phyloP scores from a whole-genome alignment of 2,888 invertebrate genomes.

The Habrosyne pyritoides region DNA sequence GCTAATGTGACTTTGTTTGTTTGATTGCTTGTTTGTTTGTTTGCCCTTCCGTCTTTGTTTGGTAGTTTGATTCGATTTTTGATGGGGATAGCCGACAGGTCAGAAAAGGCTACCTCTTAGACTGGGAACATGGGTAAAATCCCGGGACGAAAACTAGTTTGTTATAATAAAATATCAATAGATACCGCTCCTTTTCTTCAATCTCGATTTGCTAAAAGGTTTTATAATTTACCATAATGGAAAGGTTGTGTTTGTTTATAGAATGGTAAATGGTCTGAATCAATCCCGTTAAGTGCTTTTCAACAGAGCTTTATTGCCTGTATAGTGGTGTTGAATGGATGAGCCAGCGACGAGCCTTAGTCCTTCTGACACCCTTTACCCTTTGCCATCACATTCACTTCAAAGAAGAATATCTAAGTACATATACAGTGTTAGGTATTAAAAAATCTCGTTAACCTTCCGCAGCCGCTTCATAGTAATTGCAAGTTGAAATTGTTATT shows the following conservation, averaged over 20 bases:
- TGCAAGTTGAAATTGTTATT: too few species aligned
- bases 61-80: too few species aligned
- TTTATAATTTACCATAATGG: conserved; percentile 81
- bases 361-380: conserved; percentile 30
- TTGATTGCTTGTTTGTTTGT: too few species aligned
- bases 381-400: conserved; percentile 11
- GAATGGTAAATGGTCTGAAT: conserved; percentile 82
- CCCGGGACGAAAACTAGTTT: background rate
- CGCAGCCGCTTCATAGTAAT: background rate
- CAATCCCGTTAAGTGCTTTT: conserved; percentile 83
- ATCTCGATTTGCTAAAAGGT: conserved; percentile 73
- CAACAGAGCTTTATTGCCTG: conserved; percentile 81
- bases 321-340: conserved; percentile 65
- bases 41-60: too few species aligned
- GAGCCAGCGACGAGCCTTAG: conserved; percentile 40
- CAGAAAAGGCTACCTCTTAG: too few species aligned
- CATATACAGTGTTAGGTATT: too few species aligned
- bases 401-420: conserved; percentile 1
- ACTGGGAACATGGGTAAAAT: too few species aligned
- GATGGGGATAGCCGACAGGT: too few species aligned
- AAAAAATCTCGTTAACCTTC: background rate
- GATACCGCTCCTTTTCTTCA: conserved; percentile 52
- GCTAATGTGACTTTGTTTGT: too few species aligned
- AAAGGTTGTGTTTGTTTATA: conserved; percentile 82
- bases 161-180: conserved; percentile 43